phyloP scores from a whole-genome alignment of 1,140 invertebrate genomes.

The Brachionus calyciflorus region DNA sequence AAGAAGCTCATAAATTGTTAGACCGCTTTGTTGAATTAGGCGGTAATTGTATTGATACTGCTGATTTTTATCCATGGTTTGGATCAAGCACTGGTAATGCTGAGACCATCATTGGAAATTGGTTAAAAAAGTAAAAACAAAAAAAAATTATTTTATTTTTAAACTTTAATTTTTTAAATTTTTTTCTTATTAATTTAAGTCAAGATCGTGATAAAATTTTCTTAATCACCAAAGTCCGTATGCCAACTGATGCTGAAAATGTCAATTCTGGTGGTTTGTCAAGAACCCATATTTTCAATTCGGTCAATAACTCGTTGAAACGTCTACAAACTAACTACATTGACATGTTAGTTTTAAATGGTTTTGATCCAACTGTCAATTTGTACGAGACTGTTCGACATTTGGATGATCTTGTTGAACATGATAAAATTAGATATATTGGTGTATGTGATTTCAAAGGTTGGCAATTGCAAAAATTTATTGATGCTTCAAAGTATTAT shows the following conservation, averaged over 20 bases:
- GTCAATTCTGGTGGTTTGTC: conserved; percentile 45
- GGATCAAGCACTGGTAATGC: conserved; percentile 49
- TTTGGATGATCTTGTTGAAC: conserved; percentile 51
- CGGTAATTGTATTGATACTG: conserved; percentile 57
- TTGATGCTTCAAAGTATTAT: conserved; percentile 48
- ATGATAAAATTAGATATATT: conserved; percentile 52
- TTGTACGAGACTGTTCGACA: conserved; percentile 51
- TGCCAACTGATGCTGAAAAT: conserved; percentile 24
- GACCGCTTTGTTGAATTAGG: conserved; percentile 53
- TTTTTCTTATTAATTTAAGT: no score
- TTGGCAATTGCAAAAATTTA: conserved; percentile 53
- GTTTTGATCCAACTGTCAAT: conserved; percentile 50
- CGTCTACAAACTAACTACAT: conserved; percentile 47
- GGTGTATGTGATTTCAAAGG: conserved; percentile 53
- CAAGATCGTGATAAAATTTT: conserved; percentile 45
- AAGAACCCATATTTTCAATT: conserved; percentile 40
- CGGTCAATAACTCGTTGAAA: conserved; percentile 43
- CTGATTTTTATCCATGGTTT: conserved; percentile 51
- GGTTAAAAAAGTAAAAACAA: conserved; percentile 53
- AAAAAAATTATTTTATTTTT: not conserved
- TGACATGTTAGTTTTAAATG: conserved; percentile 49
- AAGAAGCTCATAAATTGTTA: conserved; percentile 50
- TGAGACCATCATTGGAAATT: conserved; percentile 54
- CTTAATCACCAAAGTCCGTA: conserved; percentile 45
- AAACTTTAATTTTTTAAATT: not conserved